phyloP scores from a whole-genome alignment of 1,140 invertebrate genomes.

The Rhyzopertha dominica region DNA sequence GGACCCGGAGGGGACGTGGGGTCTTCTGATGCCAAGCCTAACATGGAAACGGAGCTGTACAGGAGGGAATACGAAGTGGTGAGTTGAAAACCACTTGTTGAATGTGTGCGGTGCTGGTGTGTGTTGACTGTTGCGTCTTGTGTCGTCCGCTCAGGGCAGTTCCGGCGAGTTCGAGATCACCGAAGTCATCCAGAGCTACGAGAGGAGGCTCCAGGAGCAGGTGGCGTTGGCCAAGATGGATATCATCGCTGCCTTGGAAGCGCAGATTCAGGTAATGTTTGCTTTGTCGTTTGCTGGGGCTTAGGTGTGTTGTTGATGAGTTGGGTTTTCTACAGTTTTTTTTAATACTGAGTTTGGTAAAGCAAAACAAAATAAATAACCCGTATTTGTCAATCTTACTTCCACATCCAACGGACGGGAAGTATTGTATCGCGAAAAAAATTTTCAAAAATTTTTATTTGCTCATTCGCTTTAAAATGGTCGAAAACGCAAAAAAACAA shows the following conservation, averaged over 20 bases:
- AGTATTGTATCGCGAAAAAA: background rate
- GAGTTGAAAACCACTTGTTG: too few species aligned
- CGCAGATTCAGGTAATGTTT: constrained; percentile 56
- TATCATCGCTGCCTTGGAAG: constrained; percentile 54
- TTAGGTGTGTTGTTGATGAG: background rate
- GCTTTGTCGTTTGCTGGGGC: background rate
- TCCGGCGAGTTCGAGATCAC: constrained; percentile 45
- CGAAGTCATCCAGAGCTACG: constrained; percentile 47
- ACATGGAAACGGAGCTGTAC: constrained; percentile 23
- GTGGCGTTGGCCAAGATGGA: constrained; percentile 54
- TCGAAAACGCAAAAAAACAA: too few species aligned
- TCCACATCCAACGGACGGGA: constrained; percentile 2
- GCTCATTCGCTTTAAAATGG: too few species aligned
- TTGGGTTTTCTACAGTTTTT: background rate
- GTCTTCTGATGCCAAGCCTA: constrained; percentile 2
- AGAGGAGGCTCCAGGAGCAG: constrained; percentile 54
- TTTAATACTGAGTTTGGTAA: too few species aligned
- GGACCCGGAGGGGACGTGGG: constrained; percentile 27
- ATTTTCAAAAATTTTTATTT: constrained; percentile 17
- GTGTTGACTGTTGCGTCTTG: constrained; percentile 14
- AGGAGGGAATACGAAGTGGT: too few species aligned
- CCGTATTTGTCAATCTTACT: background rate
- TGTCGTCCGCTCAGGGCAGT: constrained; percentile 29
- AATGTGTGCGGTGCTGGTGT: constrained; percentile 18
- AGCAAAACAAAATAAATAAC: too few species aligned